These are phyloP conservation scores for Lasioglossum calceatum DNA, from an alignment of 2,888 invertebrate genomes.

Conservation along the genomic window DNA sequence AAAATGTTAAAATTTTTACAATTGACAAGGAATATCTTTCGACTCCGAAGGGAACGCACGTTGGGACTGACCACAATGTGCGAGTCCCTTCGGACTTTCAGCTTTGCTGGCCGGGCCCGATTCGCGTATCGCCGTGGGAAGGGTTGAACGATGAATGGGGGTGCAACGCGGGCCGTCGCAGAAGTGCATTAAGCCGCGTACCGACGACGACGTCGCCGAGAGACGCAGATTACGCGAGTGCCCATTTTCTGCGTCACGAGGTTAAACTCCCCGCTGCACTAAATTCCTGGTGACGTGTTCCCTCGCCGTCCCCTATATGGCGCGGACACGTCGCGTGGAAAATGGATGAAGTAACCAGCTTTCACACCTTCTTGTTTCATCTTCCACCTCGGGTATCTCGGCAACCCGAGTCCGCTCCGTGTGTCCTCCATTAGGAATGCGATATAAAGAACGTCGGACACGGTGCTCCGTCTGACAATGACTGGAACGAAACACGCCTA, in stretches of 20 bases:
- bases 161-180: constrained; percentile 24
- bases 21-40: no score
- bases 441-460: constrained; percentile 7
- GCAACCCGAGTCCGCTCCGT: neutral
- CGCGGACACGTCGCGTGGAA: constrained; percentile 34
- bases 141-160: constrained; percentile 50
- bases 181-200: constrained; percentile 44
- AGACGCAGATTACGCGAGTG: constrained; percentile 50
- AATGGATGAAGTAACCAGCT: constrained; percentile 52
- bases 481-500: constrained; percentile 5
- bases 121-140: neutral
- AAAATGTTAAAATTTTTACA: no score
- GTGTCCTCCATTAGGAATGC: constrained; percentile 9
- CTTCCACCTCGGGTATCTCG: constrained; percentile 25
- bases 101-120: constrained; percentile 29
- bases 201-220: constrained; percentile 14
- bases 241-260: constrained; percentile 44
- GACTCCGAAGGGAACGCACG: no score
- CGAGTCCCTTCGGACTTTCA: neutral
- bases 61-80: no score
- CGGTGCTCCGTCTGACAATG: constrained; percentile 8
- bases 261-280: constrained; percentile 42
- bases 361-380: constrained; percentile 30
- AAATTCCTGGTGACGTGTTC: constrained; percentile 44
- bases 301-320: constrained; percentile 3